A percentile compares a stretch with the other conserved stretches of the same genome.
Conservation (phyloP, 2,888 invertebrate genomes). For the Sceliomorpha sp. region DNA sequence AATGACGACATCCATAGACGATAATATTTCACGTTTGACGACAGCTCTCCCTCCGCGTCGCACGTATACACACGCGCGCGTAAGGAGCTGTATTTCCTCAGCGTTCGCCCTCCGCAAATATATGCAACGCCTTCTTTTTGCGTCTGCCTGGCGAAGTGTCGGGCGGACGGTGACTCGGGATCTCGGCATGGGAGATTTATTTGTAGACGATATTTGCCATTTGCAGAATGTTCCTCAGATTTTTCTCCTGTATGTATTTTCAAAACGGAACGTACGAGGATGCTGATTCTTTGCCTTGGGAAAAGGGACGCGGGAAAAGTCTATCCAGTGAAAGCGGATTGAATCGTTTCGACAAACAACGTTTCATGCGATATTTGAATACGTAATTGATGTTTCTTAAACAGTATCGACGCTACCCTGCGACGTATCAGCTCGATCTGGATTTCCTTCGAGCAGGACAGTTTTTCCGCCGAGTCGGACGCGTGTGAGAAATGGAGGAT, state of each 20-base stretch:
- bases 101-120: constrained; percentile 24
- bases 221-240: constrained; percentile 27
- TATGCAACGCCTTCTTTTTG: constrained; percentile 4
- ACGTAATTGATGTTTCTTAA: constrained; percentile 30
- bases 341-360: constrained; percentile 31
- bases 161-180: constrained; percentile 15
- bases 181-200: constrained; percentile 34
- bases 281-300: constrained; percentile 33
- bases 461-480: no score
- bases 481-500: neutral
- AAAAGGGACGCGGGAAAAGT: constrained; percentile 15
- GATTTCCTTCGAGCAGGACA: no score
- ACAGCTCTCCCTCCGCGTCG: no score
- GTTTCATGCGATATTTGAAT: constrained; percentile 32
- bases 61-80: no score
- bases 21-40: constrained; percentile 50
- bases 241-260: constrained; percentile 43
- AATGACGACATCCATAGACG: constrained; percentile 35
- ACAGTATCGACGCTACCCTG: constrained; percentile 1
- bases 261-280: constrained; percentile 39
- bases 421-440: no score
- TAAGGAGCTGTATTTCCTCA: constrained; percentile 11
- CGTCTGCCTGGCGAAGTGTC: constrained; percentile 23
- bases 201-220: constrained; percentile 51
- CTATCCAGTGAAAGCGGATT: constrained; percentile 32